Base-by-base conservation (phyloP, 2,888 invertebrate species). In the Epinotia ramella region DNA sequence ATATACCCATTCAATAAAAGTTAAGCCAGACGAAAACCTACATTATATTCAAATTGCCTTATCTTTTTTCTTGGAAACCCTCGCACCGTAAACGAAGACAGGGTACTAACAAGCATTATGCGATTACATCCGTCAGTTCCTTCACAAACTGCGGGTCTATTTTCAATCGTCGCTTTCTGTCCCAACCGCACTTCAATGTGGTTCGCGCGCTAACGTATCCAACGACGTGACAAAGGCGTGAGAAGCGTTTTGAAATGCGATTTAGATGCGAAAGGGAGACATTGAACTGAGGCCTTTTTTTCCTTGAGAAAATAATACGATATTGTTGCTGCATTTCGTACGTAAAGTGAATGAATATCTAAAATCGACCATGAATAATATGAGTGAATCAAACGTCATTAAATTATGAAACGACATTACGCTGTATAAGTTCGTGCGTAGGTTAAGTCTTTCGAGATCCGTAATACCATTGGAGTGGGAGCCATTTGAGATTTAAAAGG, bases 1-100 rank as follows among this genome's bases (percentile, higher is more conserved):
- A 68, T 18, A 68, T 18, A 62, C n/a, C n/a, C 33, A 28, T 66
- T 28, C 33, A 65, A 13, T 33, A 67, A 18, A 20, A 12, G 3
- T 5, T 64, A 46, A 64, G 65, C n/a, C 59, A 68, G 9, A 59
- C 16, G 44, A 68, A 59, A 44, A 59, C 68, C 59, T 24, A 44
- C 59, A 68, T 59, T 59, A 68, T 44, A 68, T 68, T 24, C 68
- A 68, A 59, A 68, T 68, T 68, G 57, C 59, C 67, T 68, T 68
- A 44, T 46, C 68, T 44, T 68, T 59, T 68, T 67, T 40, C 57
- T 44, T 44, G 68, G 24, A 68, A 66, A 59, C 16, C 57, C 57
- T 11, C 57, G 44, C 20, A 20, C 13, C 40, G n/a, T n/a, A 49
- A 65, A 44, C 13, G 68, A 59, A 44, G 59, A 20, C 40, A 68